Conservation (phyloP, 1,140 invertebrate species). For the Cyrtorhinus lividipennis region DNA sequence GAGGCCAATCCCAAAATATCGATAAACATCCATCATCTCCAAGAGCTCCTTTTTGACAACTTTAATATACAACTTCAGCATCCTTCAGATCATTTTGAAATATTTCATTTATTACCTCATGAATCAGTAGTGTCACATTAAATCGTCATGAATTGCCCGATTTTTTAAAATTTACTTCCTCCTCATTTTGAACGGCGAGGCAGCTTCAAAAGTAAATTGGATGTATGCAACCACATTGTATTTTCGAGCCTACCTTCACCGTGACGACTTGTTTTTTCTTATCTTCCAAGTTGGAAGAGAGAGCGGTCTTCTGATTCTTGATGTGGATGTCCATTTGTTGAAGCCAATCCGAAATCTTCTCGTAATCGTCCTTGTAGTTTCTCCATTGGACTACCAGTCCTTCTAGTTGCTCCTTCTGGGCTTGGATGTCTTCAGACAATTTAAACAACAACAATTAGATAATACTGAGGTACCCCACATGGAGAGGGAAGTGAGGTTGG, state of each 20-base stretch:
- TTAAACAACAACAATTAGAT: constrained; percentile 14
- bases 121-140: too few relatives aligned
- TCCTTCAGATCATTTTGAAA: too few relatives aligned
- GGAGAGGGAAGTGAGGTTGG: neutral
- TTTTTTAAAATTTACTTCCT: too few relatives aligned
- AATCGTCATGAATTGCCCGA: too few relatives aligned
- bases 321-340: constrained; percentile 85
- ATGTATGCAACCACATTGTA: too few relatives aligned
- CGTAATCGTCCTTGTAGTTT: constrained; percentile 85
- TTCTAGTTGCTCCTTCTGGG: constrained; percentile 71
- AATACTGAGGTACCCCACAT: too few relatives aligned
- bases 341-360: constrained; percentile 80
- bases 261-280: constrained; percentile 72
- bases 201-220: too few relatives aligned
- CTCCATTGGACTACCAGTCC: constrained; percentile 67
- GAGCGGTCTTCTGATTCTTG: constrained; percentile 74
- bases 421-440: constrained; percentile 48
- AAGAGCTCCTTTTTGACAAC: too few relatives aligned
- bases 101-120: too few relatives aligned
- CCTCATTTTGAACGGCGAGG: too few relatives aligned
- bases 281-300: constrained; percentile 65
- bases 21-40: neutral
- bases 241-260: constrained; percentile 35
- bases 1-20: neutral
- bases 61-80: too few relatives aligned